Percentiles rank a stretch among this genome's conserved stretches.
Conservation (phyloP, 2,888 invertebrate genomes). For the Drosophila dives region DNA sequence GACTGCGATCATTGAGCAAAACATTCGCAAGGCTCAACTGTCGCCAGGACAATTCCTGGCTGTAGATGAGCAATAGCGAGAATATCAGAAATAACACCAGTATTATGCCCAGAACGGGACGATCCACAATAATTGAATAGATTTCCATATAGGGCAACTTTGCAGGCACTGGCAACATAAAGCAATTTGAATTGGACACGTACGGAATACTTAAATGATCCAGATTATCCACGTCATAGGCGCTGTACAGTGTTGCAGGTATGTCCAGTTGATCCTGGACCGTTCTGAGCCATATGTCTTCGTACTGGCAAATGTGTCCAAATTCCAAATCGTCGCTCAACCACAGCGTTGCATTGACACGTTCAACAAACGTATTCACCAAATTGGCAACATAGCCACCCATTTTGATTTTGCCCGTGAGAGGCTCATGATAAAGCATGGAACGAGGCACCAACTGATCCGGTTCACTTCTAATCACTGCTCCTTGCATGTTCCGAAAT, state of each 20-base stretch:
- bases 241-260: constrained; percentile 17
- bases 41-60: constrained; percentile 38
- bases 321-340: not conserved
- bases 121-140: constrained; percentile 47
- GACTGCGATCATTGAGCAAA: constrained; percentile 61
- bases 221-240: not conserved
- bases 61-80: constrained; percentile 54
- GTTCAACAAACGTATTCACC: constrained; percentile 47
- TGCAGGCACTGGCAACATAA: constrained; percentile 59
- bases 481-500: constrained; percentile 55
- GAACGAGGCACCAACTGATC: constrained; percentile 59
- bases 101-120: constrained; percentile 31
- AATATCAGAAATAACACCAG: constrained; percentile 39
- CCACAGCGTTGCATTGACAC: constrained; percentile 51
- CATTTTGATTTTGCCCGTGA: constrained; percentile 19
- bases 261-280: constrained; percentile 44
- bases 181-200: constrained; percentile 38
- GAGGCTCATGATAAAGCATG: constrained; percentile 40
- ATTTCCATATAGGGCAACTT: constrained; percentile 41
- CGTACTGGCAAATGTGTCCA: not conserved
- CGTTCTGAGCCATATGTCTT: constrained; percentile 11
- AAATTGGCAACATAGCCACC: constrained; percentile 56
- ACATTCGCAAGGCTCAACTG: constrained; percentile 37
- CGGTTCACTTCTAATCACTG: constrained; percentile 27
- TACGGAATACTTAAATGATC: constrained; percentile 54